Conservation (phyloP, 2,113 vertebrate genomes). For the Tenrec ecaudatus region DNA sequence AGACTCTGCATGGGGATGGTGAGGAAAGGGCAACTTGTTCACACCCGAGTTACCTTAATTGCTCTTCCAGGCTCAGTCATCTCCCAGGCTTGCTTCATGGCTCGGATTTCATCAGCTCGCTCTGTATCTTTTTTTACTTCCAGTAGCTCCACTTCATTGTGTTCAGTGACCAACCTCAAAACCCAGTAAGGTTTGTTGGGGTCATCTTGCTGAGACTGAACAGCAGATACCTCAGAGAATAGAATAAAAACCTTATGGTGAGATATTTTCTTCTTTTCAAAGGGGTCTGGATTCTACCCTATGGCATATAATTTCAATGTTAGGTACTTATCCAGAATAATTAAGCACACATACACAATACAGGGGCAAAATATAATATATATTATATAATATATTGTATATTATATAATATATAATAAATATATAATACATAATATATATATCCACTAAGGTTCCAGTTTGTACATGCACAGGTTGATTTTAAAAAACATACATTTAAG, state of each 20-base stretch:
- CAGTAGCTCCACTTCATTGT: constrained; percentile 84
- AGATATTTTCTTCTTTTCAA: background rate
- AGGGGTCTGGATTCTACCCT: background rate
- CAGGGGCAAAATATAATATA: too few relatives aligned
- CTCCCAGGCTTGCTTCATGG: constrained; percentile 95
- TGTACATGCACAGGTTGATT: too few relatives aligned
- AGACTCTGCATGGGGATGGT: background rate
- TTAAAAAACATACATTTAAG: background rate
- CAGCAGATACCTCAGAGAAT: background rate
- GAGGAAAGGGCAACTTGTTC: background rate
- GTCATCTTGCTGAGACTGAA: constrained; percentile 82
- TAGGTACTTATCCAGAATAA: background rate
- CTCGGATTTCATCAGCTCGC: constrained; percentile 90
- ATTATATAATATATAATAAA: too few relatives aligned
- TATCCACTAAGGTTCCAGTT: too few relatives aligned
- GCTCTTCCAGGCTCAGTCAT: constrained; percentile 90
- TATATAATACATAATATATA: too few relatives aligned
- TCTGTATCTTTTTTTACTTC: constrained; percentile 92
- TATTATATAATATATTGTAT: too few relatives aligned
- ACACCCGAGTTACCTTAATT: constrained; percentile 88
- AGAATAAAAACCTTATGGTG: background rate
- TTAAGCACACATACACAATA: background rate
- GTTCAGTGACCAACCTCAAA: constrained; percentile 90
- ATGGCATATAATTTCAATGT: background rate
- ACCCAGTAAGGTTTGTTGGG: constrained; percentile 88